phyloP scores from a whole-genome alignment of 2,113 vertebrate species.

The Haemorhous mexicanus region DNA sequence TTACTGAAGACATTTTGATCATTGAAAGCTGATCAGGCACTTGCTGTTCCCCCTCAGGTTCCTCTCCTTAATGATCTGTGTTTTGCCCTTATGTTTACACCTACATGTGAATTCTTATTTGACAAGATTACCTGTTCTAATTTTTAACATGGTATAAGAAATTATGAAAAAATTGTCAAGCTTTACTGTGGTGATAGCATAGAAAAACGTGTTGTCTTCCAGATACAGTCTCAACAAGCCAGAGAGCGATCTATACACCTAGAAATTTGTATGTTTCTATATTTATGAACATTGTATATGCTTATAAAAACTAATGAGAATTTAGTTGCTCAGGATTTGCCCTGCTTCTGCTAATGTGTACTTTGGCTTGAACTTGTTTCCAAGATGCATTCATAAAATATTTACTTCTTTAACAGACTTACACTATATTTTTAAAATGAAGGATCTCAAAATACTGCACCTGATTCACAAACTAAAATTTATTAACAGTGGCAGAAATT shows the following conservation, averaged over 20 bases:
- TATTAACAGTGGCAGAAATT: neutral
- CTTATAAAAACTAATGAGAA: neutral
- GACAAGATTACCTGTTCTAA: neutral
- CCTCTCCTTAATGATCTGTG: neutral
- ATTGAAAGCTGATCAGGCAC: constrained; percentile 33
- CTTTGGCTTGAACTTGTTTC: neutral
- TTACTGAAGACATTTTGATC: constrained; percentile 35
- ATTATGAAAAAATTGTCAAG: neutral
- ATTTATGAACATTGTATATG: neutral
- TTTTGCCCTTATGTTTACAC: neutral
- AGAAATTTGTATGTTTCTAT: neutral
- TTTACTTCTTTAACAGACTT: neutral
- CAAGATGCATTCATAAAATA: neutral
- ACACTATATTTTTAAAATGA: neutral
- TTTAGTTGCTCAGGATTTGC: neutral
- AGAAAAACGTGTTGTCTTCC: neutral
- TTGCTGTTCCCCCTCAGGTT: neutral
- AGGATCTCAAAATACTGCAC: neutral
- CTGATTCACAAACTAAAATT: neutral
- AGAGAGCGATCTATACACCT: neutral
- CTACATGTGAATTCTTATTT: neutral
- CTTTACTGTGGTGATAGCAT: neutral
- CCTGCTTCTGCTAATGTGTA: neutral
- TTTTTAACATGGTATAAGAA: constrained; percentile 5
- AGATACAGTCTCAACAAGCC: neutral